Conservation (phyloP, 2,113 vertebrate genomes). For the Balaenoptera acutorostrata region DNA sequence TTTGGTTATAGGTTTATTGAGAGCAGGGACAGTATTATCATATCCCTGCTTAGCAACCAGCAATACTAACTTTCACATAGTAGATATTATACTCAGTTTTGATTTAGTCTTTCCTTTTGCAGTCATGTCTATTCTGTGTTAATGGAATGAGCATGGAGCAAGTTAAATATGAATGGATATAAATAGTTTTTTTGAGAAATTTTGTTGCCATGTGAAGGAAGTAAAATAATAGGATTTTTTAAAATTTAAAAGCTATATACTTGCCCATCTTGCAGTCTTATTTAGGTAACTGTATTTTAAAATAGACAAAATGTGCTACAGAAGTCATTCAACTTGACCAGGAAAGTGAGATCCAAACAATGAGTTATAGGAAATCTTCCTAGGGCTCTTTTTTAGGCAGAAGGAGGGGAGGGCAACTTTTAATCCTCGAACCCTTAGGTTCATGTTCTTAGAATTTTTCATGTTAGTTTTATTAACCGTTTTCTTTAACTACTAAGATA, state of each 20-base stretch:
- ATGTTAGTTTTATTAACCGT: conserved; percentile 18
- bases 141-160: not conserved
- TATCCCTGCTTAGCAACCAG: not conserved
- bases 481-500: not conserved
- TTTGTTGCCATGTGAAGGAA: not conserved
- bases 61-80: not conserved
- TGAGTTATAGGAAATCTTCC: not conserved
- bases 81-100: not conserved
- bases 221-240: not conserved
- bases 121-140: not conserved
- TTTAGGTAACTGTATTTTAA: not conserved
- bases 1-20: not conserved
- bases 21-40: not conserved
- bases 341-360: not conserved
- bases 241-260: not conserved
- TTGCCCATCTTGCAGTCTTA: not conserved
- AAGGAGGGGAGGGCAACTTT: not conserved
- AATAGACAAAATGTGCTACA: not conserved
- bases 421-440: not conserved
- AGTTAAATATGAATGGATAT: not conserved
- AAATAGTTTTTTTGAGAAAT: not conserved
- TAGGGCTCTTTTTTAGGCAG: not conserved
- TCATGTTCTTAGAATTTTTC: not conserved
- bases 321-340: not conserved
- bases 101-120: not conserved